Conservation (phyloP, 2,888 invertebrate genomes). For the Rhamnusium bicolor region DNA sequence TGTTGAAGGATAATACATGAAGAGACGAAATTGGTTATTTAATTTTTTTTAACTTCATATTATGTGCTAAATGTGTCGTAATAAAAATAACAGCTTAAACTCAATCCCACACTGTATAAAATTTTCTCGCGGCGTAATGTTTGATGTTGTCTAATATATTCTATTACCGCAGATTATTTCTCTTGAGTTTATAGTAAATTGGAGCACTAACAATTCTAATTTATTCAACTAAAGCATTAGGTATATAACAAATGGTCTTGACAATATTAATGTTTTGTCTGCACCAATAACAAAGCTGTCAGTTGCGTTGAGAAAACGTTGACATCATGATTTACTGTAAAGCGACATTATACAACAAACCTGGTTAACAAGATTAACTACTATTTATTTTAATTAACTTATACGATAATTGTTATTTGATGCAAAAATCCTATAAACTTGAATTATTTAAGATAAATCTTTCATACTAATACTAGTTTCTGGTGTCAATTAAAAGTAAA, state of each 20-base stretch:
- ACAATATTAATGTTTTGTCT: conserved; percentile 15
- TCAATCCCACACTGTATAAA: too few relatives aligned
- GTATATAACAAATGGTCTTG: conserved; percentile 22
- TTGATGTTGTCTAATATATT: neutral
- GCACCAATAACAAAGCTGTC: conserved; percentile 28
- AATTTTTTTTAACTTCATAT: too few relatives aligned
- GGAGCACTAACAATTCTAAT: conserved; percentile 5
- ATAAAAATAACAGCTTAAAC: too few relatives aligned
- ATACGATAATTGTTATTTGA: neutral
- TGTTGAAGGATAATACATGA: too few relatives aligned
- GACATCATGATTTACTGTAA: conserved; percentile 21
- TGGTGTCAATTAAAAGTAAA: neutral
- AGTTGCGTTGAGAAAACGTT: conserved; percentile 9
- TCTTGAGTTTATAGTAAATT: neutral
- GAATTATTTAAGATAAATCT: neutral
- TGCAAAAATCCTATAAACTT: neutral
- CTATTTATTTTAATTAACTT: conserved; percentile 11
- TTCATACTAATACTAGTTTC: neutral
- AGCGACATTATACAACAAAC: conserved; percentile 24
- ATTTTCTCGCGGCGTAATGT: neutral
- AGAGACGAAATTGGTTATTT: too few relatives aligned
- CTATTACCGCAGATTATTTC: neutral
- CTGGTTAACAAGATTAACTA: conserved; percentile 21
- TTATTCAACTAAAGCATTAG: conserved; percentile 10
- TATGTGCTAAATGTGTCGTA: too few relatives aligned